Evolutionary conservation across 1,140 invertebrate species (phyloP).

Genomic region (Eurosta solidaginis): DNA sequence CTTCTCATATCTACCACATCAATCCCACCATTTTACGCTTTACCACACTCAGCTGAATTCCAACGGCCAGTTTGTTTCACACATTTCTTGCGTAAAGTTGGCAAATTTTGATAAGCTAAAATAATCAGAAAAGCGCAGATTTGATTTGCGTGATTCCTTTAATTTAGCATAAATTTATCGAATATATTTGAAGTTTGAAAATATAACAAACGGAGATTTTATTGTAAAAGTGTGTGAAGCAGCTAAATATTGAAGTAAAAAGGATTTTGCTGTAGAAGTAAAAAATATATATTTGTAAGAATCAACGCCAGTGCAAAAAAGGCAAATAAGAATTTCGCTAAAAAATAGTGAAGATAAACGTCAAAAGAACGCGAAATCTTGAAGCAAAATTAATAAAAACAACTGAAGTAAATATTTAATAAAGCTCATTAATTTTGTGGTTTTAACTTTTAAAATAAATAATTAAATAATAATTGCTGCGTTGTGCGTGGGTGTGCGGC

Average conservation of each 20-base stretch:
- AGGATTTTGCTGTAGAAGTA: not conserved
- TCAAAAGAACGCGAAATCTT: not conserved
- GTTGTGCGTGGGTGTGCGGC: not conserved
- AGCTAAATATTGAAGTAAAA: not conserved
- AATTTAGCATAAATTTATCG: too few species aligned
- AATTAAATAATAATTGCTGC: conserved; percentile 2
- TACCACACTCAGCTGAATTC: too few species aligned
- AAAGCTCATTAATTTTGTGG: not conserved
- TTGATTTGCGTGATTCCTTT: not conserved
- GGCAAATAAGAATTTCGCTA: not conserved
- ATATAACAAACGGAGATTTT: too few species aligned
- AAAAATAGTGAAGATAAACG: not conserved
- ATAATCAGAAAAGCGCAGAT: not conserved
- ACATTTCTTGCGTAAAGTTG: conserved; percentile 7
- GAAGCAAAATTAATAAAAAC: not conserved
- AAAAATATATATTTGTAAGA: not conserved
- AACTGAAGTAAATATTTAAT: not conserved
- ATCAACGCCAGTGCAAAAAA: not conserved
- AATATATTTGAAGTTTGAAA: too few species aligned
- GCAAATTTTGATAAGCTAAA: not conserved
- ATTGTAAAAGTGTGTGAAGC: too few species aligned
- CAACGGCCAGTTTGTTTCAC: not conserved
- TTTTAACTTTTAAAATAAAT: not conserved
- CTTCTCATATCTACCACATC: too few species aligned
- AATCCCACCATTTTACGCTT: too few species aligned